Conservation (phyloP, 2,113 vertebrate species). For the Phainopepla nitens region DNA sequence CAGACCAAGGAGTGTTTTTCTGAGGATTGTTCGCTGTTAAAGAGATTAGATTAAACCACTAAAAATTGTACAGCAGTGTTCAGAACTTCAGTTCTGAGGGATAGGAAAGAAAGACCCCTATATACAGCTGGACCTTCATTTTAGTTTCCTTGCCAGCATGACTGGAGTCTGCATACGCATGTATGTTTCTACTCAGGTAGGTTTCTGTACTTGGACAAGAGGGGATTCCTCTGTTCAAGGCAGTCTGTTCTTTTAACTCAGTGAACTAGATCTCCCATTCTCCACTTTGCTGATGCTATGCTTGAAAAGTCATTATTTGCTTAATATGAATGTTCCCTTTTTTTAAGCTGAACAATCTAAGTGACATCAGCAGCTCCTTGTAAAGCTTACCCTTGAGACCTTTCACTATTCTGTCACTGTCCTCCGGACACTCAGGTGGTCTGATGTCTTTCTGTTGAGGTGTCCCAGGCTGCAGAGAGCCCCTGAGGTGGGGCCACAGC, state of each 20-base stretch:
- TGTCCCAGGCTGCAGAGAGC: no score
- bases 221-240: not conserved
- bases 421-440: not conserved
- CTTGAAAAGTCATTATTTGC: not conserved
- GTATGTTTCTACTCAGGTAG: not conserved
- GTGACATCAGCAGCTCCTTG: not conserved
- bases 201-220: not conserved
- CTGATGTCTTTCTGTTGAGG: not conserved
- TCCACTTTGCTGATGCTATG: not conserved
- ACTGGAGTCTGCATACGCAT: not conserved
- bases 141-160: not conserved
- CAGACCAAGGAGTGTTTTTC: not conserved
- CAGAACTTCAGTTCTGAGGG: not conserved
- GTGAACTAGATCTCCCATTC: not conserved
- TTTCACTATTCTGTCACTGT: not conserved
- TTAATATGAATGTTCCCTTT: not conserved
- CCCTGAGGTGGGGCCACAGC: not conserved
- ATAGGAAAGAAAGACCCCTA: not conserved
- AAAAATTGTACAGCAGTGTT: not conserved
- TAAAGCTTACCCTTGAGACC: not conserved
- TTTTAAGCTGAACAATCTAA: not conserved
- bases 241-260: not conserved
- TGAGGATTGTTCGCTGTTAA: not conserved
- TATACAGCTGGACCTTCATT: not conserved
- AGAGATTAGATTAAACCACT: not conserved